Conservation (phyloP, 2,888 invertebrate species). For the Eupithecia tripunctaria region DNA sequence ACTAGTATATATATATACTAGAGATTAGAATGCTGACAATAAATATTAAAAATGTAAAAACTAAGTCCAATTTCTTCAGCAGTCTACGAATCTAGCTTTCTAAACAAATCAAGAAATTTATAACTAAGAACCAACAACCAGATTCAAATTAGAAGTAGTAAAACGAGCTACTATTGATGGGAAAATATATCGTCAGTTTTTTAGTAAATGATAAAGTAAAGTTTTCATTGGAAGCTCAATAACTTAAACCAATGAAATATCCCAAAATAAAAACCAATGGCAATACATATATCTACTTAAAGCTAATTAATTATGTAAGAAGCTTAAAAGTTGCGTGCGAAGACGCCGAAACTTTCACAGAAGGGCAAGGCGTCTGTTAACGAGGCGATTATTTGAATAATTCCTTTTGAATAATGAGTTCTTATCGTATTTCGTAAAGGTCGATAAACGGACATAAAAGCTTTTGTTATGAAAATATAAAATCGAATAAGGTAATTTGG, state of each 20-base stretch:
- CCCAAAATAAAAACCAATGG: constrained; percentile 9
- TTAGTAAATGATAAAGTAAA: constrained; percentile 13
- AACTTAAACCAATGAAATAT: constrained; percentile 22
- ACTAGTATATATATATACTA: no score
- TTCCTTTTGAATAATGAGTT: constrained; percentile 7
- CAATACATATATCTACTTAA: background rate
- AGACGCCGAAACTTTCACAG: constrained; percentile 33
- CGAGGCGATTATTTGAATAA: constrained; percentile 20
- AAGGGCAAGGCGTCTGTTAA: constrained; percentile 24
- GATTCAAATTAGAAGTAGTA: constrained; percentile 19
- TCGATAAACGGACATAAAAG: background rate
- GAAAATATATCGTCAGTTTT: background rate
- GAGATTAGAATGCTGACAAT: constrained; percentile 7
- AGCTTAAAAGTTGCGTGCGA: constrained; percentile 25
- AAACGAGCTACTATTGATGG: constrained; percentile 13
- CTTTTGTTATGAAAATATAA: background rate
- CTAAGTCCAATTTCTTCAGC: constrained; percentile 4
- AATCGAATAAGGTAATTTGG: no score
- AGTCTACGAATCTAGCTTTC: constrained; percentile 26
- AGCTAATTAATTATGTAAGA: constrained; percentile 37
- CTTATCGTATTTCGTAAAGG: constrained; percentile 7
- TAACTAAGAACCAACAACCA: constrained; percentile 4
- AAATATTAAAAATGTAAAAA: constrained; percentile 11
- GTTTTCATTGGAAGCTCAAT: constrained; percentile 12
- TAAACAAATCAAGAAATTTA: constrained; percentile 21